Evolutionary conservation across 2,888 invertebrate species (phyloP).

Genomic region (Himalopsyche tibetana): DNA sequence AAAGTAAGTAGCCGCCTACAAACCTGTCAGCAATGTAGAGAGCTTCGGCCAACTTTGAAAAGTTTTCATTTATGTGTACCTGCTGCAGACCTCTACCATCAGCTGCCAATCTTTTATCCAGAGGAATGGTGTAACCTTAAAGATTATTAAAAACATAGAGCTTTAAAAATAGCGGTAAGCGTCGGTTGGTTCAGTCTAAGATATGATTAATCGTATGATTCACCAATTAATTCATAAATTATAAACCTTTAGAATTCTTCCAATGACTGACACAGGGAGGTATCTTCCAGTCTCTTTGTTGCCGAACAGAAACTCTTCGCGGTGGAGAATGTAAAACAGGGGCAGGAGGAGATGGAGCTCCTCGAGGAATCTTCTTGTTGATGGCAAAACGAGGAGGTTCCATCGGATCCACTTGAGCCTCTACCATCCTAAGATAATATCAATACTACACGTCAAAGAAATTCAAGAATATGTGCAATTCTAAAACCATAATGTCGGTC

Average conservation of each 20-base stretch:
- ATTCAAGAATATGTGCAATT: background rate
- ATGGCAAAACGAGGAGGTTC: constrained; percentile 99
- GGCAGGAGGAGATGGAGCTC: constrained; percentile 98
- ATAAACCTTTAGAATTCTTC: constrained; percentile 95
- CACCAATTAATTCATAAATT: background rate
- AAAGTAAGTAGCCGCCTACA: background rate
- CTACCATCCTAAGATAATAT: constrained; percentile 72
- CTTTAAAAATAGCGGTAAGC: background rate
- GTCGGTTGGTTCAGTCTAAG: background rate
- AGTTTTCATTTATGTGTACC: constrained; percentile 99
- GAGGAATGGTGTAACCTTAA: constrained; percentile 94
- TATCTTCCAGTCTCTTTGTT: constrained; percentile 99
- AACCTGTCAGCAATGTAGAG: constrained; percentile 94
- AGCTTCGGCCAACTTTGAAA: constrained; percentile 98
- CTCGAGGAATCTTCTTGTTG: constrained; percentile 98
- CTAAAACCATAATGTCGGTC: too few relatives aligned
- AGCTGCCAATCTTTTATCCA: constrained; percentile 98
- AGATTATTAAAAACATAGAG: constrained; percentile 58
- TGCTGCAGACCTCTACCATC: constrained; percentile 98
- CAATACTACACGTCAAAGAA: background rate
- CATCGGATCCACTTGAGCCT: constrained; percentile 91
- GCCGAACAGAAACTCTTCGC: constrained; percentile 97
- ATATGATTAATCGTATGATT: background rate
- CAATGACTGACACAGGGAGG: constrained; percentile 99
- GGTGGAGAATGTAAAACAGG: constrained; percentile 99